Base-by-base conservation (phyloP, 1,140 invertebrate species). In the Riptortus pedestris region DNA sequence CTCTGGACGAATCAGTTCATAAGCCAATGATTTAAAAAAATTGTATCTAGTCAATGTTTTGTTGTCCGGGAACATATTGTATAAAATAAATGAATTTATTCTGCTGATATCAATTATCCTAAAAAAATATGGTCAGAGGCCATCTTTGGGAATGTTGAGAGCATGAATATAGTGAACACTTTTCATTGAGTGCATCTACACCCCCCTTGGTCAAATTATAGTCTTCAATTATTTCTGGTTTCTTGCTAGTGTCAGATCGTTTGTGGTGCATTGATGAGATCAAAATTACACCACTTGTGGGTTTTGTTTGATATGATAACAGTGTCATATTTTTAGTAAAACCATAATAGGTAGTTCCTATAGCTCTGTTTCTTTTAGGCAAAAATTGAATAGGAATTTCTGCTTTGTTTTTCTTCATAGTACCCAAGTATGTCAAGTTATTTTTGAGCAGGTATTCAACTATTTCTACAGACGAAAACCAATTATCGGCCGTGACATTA, bases 401-500 rank as follows among this genome's bases (percentile, higher is more conserved):
- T 16, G 5, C 14, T 61, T 73, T 72, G 60, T 73, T 72, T 66
- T 71, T 72, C 63, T 71, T 27, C 7, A 73, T 64, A 12, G 71
- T 73, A 27, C 70, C 71, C 12, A 70, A 67, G 22, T 69, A 43
- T 51, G 68, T 73, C 3, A 73, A 31, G 20, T 69, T 65, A 60
- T 71, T 67, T 27, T 69, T 61, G n/a, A 66, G 20, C 62, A 72
- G 63, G 2, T 57, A 62, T 65, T 70, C 58, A 12, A 69, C 65
- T n/a, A 74, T 64, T 52, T 69, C 63, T 12, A 71, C 63, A 16
- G 68, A 69, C 28, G 70, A 68, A 63, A 73, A 74, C 70, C 71
- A 74, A 68, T 74, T 73, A 59, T 73, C 74, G 65, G 68, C 67
- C n/a, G 72, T 72, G 12, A 73, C 51, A 47, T 71, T 71, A 62